Evolutionary conservation across 2,888 invertebrate genomes (phyloP), one percentile per base, ranked within the genome.

Genomic region (Cancer borealis): DNA sequence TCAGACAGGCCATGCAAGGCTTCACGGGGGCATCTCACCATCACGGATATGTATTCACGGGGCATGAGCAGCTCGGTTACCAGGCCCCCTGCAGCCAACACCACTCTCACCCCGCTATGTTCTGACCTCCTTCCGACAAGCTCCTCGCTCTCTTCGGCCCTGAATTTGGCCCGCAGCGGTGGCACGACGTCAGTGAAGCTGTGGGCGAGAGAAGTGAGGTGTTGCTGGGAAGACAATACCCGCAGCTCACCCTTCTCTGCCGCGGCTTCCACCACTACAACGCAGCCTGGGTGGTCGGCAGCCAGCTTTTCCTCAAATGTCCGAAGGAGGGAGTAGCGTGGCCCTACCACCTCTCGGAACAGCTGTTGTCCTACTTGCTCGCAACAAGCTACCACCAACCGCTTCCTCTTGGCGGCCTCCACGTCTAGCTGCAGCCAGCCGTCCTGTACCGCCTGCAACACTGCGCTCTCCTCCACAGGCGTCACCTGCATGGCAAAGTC

Each of bases 401-500:
- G 46, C 21, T 93, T 89, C 89, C 73, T 89, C 89, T 89, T 93
- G n/a, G 89, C 93, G 17, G 88, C 79, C 66, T 93, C 89, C 46
- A 89, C 14, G 30, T 93, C 47, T 89, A 93, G 10, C 14, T n/a
- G 21, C 60, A 93, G 93, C 93, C 93, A 93, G 21, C 93, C 93
- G 12, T 93, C 93, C 47, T 73, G 66, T 14, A 89, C 66, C n/a
- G 66, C 93, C 30, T 89, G 88, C 79, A 45, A 10, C 5, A 93
- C 79, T 12, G 47, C 3, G 17, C 26, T 8, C 46, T 93, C 93
- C n/a, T 66, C 14, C 45, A 93, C 89, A n/a, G 93, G 93, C n/a
- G 89, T 93, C 1, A 88, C 39, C 73, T 89, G 93, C 89, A 93
- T 93, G 73, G 93, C 93, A 73, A 93, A 93, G 30, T 93, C 79